Percentiles rank a stretch among this genome's conserved stretches.
phyloP scores from a whole-genome alignment of 2,888 invertebrate species.

The Neocrepidodera transversa region DNA sequence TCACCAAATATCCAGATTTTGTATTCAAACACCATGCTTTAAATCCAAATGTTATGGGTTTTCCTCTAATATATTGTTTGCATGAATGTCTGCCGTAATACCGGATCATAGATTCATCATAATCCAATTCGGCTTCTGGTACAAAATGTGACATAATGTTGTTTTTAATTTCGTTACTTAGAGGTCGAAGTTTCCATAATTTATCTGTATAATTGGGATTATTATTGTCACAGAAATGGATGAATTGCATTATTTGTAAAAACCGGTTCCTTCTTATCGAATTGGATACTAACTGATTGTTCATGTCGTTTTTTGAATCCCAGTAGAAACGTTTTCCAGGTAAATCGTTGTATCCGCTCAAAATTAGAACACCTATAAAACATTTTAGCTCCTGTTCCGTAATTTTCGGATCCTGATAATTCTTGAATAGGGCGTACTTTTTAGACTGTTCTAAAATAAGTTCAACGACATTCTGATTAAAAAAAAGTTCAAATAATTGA shows the following conservation, averaged over 20 bases:
- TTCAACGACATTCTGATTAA: constrained; percentile 13
- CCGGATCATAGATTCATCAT: not conserved
- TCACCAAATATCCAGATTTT: too few species aligned
- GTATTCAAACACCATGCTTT: too few species aligned
- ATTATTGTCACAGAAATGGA: constrained; percentile 1
- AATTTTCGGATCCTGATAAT: constrained; percentile 32
- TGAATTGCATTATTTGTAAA: not conserved
- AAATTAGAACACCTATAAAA: constrained; percentile 36
- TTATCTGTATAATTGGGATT: not conserved
- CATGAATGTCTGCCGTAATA: constrained; percentile 4
- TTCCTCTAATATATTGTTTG: too few species aligned
- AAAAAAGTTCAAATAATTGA: constrained; percentile 25
- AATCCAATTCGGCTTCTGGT: not conserved
- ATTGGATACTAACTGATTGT: constrained; percentile 15
- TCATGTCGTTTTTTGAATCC: constrained; percentile 30
- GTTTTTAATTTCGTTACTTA: not conserved
- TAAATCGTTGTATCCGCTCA: constrained; percentile 37
- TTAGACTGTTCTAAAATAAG: constrained; percentile 20
- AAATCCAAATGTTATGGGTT: too few species aligned
- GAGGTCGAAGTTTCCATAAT: not conserved
- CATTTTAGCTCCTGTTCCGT: constrained; percentile 30
- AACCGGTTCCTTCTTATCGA: constrained; percentile 21
- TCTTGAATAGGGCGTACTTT: constrained; percentile 37
- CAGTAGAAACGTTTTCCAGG: constrained; percentile 32
- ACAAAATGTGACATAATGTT: not conserved